Base-by-base conservation (phyloP, 1,140 invertebrate species). In the Orius laevigatus region DNA sequence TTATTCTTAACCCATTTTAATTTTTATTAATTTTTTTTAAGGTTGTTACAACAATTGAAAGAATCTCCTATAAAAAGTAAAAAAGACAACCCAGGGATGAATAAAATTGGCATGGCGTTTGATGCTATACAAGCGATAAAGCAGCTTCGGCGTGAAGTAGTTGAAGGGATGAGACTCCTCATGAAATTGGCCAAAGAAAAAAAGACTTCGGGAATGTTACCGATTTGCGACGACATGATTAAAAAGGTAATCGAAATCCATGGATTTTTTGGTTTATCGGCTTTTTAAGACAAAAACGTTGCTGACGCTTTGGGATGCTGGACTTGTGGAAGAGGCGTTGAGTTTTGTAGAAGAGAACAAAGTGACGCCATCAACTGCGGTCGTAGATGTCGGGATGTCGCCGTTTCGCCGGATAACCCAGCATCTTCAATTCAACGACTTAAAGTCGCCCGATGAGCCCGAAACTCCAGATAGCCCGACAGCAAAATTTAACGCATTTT, bases 291-390 rank as follows among this genome's bases (percentile, higher is more conserved):
- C 82, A 0, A 71, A 79, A 51, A 81, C 81, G 19, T 66, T 91
- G 31, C 62, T 89, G 6, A 79, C 78, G 46, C 68, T 89, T 1
- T 89, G 84, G 80, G 84, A 89, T 61, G 77, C 84, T 0, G 74
- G 75, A 9, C 66, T 88, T 15, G 81, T 90, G 1, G 86, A 90
- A 61, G 84, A 90, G 61, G 83, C 84, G 0, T 68, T 88, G 38
- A 74, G 73, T 10, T 84, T 84, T 58, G 73, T 90, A 31, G 84
- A 89, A 58, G 76, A 82, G 56, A 75, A 82, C 57, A 64, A 67
- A 56, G 58, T 67, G 49, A 49, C 55, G 15, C 39, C 49, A 1
- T 33, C 49, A 5, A 15, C 34, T 15, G 32, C 12, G 0, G 54
- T 55, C 9, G 53, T 54, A 5, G 51, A 40, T 31, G 15, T 51